Percentiles rank a stretch among this genome's conserved stretches.
Evolutionary conservation across 92 coral and sea anemone species (phyloP).

Genomic region (Phenganax marumi): DNA sequence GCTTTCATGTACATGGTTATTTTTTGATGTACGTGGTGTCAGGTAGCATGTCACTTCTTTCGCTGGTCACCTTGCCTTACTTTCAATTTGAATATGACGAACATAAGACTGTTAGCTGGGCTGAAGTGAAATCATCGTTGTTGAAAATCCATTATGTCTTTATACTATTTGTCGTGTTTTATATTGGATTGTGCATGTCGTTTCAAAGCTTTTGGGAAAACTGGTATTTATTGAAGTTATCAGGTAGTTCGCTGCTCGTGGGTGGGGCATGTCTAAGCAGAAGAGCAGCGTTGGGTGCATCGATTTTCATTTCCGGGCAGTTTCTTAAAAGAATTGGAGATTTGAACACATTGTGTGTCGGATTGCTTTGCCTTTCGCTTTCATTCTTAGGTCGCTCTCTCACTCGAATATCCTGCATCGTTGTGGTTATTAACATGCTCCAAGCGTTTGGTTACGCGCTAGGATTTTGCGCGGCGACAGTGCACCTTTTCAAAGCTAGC

Average conservation of each 20-base stretch:
- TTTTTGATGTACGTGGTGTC: too few species aligned
- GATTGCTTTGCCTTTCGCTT: not conserved
- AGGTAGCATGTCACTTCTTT: too few species aligned
- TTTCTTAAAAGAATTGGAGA: not conserved
- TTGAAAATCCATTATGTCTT: not conserved
- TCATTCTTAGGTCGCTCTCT: not conserved
- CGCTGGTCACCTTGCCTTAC: too few species aligned
- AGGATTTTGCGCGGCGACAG: not conserved
- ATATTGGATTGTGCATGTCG: not conserved
- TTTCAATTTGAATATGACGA: too few species aligned
- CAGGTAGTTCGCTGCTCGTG: not conserved
- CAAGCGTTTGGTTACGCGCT: not conserved
- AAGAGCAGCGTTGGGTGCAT: not conserved
- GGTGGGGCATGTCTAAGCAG: not conserved
- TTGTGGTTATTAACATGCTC: not conserved
- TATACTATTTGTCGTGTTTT: not conserved
- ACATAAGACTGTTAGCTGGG: not conserved
- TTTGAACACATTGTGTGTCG: not conserved
- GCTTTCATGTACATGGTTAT: too few species aligned
- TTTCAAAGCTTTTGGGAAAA: constrained; percentile 6
- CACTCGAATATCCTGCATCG: not conserved
- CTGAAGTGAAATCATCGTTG: not conserved
- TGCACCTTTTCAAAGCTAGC: too few species aligned
- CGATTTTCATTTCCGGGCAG: not conserved
- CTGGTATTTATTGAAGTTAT: not conserved